These are phyloP conservation scores for Sisor rabdophorus DNA, from an alignment of 2,113 vertebrate genomes.

Conservation along the genomic window DNA sequence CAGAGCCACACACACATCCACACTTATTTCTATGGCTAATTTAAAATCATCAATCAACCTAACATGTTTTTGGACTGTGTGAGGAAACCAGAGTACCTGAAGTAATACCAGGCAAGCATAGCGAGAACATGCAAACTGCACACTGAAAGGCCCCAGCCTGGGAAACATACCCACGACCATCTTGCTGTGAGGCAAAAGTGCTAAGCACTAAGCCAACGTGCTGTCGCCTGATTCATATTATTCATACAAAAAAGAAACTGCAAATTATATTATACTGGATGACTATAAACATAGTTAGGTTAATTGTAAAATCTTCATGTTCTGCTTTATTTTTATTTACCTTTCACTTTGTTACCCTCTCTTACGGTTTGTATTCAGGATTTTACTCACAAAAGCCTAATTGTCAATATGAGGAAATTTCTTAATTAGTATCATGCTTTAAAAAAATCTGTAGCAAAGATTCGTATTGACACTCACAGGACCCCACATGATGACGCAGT, in stretches of 20 bases:
- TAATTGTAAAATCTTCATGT: not conserved
- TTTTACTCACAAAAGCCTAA: not conserved
- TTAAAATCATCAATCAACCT: too few species aligned
- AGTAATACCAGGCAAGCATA: too few species aligned
- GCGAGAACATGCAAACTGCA: too few species aligned
- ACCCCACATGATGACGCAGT: constrained; percentile 95
- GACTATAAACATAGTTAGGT: not conserved
- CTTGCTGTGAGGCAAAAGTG: too few species aligned
- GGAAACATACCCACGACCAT: too few species aligned
- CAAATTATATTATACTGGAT: not conserved
- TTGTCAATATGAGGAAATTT: not conserved
- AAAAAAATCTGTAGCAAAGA: not conserved
- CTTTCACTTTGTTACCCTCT: not conserved
- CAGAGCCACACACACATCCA: too few species aligned
- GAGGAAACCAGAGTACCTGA: too few species aligned
- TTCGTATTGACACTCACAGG: constrained; percentile 72
- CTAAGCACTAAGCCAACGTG: too few species aligned
- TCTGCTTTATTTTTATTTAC: not conserved
- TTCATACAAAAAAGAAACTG: not conserved
- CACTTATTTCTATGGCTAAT: too few species aligned
- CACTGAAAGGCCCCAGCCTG: too few species aligned
- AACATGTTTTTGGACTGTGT: too few species aligned
- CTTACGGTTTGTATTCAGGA: not conserved
- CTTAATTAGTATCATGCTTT: not conserved
- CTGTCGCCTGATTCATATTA: not conserved